These are phyloP conservation scores for Therioaphis trifolii DNA, from an alignment of 2,888 invertebrate genomes.

Conservation along the genomic window DNA sequence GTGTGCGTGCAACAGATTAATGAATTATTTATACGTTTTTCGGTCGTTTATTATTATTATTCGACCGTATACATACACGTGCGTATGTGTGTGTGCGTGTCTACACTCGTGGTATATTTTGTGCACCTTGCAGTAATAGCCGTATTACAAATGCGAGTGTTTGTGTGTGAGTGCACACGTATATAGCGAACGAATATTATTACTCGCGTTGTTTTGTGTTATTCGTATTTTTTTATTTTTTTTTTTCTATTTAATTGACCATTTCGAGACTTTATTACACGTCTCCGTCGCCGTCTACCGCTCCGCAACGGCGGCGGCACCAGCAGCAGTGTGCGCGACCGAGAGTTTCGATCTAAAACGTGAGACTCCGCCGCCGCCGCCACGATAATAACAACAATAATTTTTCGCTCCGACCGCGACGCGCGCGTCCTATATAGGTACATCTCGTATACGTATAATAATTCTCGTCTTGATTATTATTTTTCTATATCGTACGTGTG, in stretches of 20 bases:
- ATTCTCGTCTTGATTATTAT: conserved; percentile 61
- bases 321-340: conserved; percentile 29
- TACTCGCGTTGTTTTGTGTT: too few species aligned
- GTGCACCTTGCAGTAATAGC: too few species aligned
- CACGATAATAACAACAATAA: conserved; percentile 60
- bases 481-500: conserved; percentile 21
- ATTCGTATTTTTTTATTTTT: neutral
- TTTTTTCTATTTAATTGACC: conserved; percentile 54
- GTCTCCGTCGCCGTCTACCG: neutral
- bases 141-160: neutral
- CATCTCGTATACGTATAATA: neutral
- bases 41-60: conserved; percentile 36
- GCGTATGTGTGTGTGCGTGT: too few species aligned
- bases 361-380: conserved; percentile 51
- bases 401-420: conserved; percentile 61
- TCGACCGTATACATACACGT: neutral
- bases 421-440: conserved; percentile 20
- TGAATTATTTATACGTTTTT: conserved; percentile 57
- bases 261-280: conserved; percentile 59
- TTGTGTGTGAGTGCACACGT: too few species aligned
- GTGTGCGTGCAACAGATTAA: conserved; percentile 19
- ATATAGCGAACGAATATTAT: too few species aligned
- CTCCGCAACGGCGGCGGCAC: neutral
- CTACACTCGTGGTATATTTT: neutral
- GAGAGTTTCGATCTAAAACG: conserved; percentile 59